Evolutionary conservation across 1,140 invertebrate genomes (phyloP).

Genomic region (Drosophila ambigua): DNA sequence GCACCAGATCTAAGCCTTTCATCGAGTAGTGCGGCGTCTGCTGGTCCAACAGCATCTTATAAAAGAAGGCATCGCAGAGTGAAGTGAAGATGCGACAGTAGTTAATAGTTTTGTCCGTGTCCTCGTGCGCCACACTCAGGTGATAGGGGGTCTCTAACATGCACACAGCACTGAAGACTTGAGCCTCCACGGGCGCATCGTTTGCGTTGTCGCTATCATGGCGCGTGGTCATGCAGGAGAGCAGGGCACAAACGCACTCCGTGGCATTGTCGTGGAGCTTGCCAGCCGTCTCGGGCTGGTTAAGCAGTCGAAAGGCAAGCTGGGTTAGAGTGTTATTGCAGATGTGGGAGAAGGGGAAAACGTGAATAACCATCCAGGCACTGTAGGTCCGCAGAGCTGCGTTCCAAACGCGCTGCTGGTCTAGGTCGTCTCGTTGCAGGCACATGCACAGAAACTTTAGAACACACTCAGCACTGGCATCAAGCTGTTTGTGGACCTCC

Average conservation of each 20-base stretch:
- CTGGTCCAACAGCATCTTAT: slow-evolving; percentile 89
- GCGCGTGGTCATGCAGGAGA: slow-evolving; percentile 91
- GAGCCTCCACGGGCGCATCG: slow-evolving; percentile 88
- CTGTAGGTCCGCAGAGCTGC: slow-evolving; percentile 91
- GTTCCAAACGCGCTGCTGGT: slow-evolving; percentile 85
- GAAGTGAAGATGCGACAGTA: slow-evolving; percentile 98
- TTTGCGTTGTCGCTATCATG: slow-evolving; percentile 58
- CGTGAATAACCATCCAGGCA: slow-evolving; percentile 90
- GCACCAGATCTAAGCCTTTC: slow-evolving; percentile 93
- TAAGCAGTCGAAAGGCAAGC: slow-evolving; percentile 89
- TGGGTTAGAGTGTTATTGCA: slow-evolving; percentile 88
- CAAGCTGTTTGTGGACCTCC: slow-evolving; percentile 92
- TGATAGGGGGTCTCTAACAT: slow-evolving; percentile 94
- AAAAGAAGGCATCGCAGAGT: slow-evolving; percentile 94
- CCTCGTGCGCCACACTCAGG: slow-evolving; percentile 95
- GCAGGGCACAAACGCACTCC: slow-evolving; percentile 94
- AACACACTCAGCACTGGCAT: slow-evolving; percentile 87
- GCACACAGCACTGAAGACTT: slow-evolving; percentile 92
- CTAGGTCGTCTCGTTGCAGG: slow-evolving; percentile 85
- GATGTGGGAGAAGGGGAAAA: slow-evolving; percentile 87
- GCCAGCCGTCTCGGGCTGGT: slow-evolving; percentile 86
- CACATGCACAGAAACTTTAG: slow-evolving; percentile 91
- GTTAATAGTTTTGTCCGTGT: slow-evolving; percentile 95
- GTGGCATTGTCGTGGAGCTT: slow-evolving; percentile 95
- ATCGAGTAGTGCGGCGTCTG: slow-evolving; percentile 91